Conservation (phyloP, 2,113 vertebrate species). For the Peromyscus polionotus region DNA sequence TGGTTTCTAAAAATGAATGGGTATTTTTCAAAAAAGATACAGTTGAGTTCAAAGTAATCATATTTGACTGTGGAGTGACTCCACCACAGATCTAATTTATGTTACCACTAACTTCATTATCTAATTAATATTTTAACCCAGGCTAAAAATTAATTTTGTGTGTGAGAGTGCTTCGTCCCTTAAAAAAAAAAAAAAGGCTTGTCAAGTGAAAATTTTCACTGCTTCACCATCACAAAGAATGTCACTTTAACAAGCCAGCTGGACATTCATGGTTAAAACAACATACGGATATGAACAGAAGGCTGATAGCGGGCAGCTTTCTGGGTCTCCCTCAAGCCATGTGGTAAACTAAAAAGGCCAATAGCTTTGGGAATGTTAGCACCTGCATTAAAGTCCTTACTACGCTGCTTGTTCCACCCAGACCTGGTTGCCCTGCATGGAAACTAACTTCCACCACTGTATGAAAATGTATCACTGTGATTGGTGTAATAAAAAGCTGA, state of each 20-base stretch:
- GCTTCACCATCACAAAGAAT: not conserved
- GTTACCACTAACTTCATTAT: not conserved
- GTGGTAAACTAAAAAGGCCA: slow-evolving; percentile 18
- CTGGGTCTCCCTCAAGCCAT: slow-evolving; percentile 1
- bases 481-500: not conserved
- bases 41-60: slow-evolving; percentile 42
- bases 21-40: not conserved
- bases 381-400: not conserved
- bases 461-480: not conserved
- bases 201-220: slow-evolving; percentile 11
- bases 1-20: slow-evolving; percentile 54
- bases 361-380: not conserved
- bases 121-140: not conserved
- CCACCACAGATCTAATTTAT: not conserved
- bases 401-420: slow-evolving; percentile 5
- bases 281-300: not conserved
- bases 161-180: not conserved
- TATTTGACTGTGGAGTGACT: not conserved
- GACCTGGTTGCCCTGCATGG: not conserved
- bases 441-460: slow-evolving; percentile 38
- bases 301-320: not conserved
- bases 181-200: too few relatives aligned
- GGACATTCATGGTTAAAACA: not conserved
- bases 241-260: not conserved
- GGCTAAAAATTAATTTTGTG: not conserved